Evolutionary conservation across 2,797 vertebrate species (phyloP).

Genomic region (Remorina albescens): DNA sequence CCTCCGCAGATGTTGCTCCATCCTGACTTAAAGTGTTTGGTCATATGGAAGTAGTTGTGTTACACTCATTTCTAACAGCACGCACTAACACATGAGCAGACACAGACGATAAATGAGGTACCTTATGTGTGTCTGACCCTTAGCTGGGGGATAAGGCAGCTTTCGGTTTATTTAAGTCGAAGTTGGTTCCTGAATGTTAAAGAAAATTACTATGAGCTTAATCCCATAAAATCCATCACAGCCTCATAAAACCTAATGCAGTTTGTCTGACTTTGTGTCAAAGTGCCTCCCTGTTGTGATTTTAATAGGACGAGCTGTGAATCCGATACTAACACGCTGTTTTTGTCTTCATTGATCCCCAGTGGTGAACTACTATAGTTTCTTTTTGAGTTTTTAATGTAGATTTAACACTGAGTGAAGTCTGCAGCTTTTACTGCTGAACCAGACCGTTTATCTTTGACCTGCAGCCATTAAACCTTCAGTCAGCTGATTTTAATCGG

Average conservation of each 20-base stretch:
- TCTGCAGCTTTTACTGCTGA: slow-evolving; percentile 4
- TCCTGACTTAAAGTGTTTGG: not conserved
- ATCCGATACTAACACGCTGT: not conserved
- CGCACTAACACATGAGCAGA: not conserved
- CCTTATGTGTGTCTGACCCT: slow-evolving; percentile 34
- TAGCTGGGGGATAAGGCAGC: not conserved
- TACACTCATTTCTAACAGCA: not conserved
- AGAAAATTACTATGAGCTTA: slow-evolving; percentile 71
- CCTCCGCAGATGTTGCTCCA: not conserved
- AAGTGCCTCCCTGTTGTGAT: slow-evolving; percentile 42
- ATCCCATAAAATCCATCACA: slow-evolving; percentile 59
- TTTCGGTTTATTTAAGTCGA: slow-evolving; percentile 2
- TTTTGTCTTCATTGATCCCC: slow-evolving; percentile 17
- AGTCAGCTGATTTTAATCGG: slow-evolving; percentile 10
- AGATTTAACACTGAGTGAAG: not conserved
- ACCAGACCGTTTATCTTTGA: slow-evolving; percentile 21
- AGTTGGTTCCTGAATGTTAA: slow-evolving; percentile 54
- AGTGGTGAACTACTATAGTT: not conserved
- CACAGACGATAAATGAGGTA: slow-evolving; percentile 20
- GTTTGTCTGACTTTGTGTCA: slow-evolving; percentile 50
- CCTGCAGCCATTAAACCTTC: slow-evolving; percentile 18
- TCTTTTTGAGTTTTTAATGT: not conserved
- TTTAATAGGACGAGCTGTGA: slow-evolving; percentile 32
- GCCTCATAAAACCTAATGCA: slow-evolving; percentile 61
- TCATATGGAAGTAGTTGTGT: slow-evolving; percentile 11